Evolutionary conservation across 2,113 vertebrate genomes (phyloP), one percentile per base, ranked within the genome.

Genomic region (Suncus etruscus): DNA sequence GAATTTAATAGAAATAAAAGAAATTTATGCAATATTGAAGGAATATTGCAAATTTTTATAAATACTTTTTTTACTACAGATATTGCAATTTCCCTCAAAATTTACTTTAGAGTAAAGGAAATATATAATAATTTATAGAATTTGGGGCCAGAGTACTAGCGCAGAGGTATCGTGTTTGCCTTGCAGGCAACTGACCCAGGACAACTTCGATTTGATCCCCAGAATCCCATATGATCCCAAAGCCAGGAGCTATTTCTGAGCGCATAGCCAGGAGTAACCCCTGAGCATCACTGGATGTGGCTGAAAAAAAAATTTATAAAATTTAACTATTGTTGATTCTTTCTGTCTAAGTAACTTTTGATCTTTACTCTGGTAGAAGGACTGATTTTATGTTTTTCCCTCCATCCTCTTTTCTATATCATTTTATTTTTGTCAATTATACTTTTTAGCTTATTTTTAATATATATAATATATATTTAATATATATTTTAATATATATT

Each of bases 1-100:
- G 27, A 83, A 86, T 79, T 61, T 45, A 86, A 31, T 29, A 72
- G 45, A 91, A 83, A 22, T 11, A 27, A 73, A 75, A 86, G 50
- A 79, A 72, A 45, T 3, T 48, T 39, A 69, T 45, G 65, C 6
- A 82, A 89, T 48, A 77, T 24, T 75, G 29, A 70, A 92, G 24
- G 50, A 15, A 65, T 86, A n/a, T 91, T 70, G 24, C 16, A 47
- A 73, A 72, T 48, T 70, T 88, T 29, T 50, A 70, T 65, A 25
- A 86, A 85, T 12, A 20, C 20, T 50, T 92, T 89, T 39, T 48
- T 58, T 80, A 51, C 70, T 48, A 47, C 1, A 61, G 74, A 11
- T 27, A 63, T 47, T 16, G 54, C 51, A 82, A 77, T 86, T 85
- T 61, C 16, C 32, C 81, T 20, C n/a, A 47, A 72, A n/a, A 24